Base-by-base conservation (phyloP, 1,140 invertebrate genomes). In the Amphibalanus amphitrite region DNA sequence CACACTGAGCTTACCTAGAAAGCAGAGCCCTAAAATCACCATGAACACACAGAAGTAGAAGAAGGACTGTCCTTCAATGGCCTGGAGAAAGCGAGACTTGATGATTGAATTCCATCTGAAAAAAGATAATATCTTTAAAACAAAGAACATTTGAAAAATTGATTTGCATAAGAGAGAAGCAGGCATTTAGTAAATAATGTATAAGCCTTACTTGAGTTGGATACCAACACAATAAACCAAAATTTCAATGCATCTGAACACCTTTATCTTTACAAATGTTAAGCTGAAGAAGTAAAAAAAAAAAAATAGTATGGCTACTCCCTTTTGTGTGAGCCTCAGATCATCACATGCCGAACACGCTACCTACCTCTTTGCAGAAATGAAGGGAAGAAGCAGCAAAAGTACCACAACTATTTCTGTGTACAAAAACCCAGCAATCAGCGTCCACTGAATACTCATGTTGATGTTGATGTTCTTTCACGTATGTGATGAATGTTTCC, bases 371-470 rank as follows among this genome's bases (percentile, higher is more conserved):
- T 84, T 85, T 3, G 94, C 88, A 72, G 89, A 92, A 68, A 89
- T 88, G 71, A 95, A 83, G 33, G 95, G 94, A 74, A 97, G 80
- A 40, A 97, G 86, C 64, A 98, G 81, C 28, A 97, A 78, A 26
- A 93, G 80, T 17, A 95, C 89, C n/a, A 95, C 78, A 8, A 82
- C 86, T 70, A 97, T 90, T 85, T 98, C 94, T 0, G 85, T 78
- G 78, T 98, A 98, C 4, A 98, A 82, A 83, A 97, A 95, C 23
- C 85, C 83, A 23, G 95, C 95, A 71, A 97, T 92, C 71, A 97
- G 84, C 33, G 92, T 94, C 94, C 95, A 98, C 83, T 96, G 93
- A 70, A 97, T 82, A 88, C 92, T 95, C 95, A 98, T 97, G 76
- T 83, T 88, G 77, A n/a, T n/a, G n/a, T n/a, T n/a, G n/a, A n/a